phyloP scores from a whole-genome alignment of 2,113 vertebrate species.

The Platysternon megacephalum region DNA sequence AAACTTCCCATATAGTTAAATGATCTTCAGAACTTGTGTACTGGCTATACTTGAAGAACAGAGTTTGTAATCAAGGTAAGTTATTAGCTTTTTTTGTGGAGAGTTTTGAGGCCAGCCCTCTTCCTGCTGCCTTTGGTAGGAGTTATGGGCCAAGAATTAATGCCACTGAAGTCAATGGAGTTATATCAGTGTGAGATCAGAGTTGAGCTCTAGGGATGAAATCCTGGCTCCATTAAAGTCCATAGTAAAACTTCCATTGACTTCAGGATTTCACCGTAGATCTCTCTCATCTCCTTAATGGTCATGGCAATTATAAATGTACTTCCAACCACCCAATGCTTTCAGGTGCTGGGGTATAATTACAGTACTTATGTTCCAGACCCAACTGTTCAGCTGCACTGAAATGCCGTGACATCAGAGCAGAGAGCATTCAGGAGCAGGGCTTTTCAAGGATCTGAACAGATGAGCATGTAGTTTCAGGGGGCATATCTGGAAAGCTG shows the following conservation, averaged over 20 bases:
- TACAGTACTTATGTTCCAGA: constrained; percentile 19
- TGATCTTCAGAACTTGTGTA: neutral
- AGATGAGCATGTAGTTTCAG: constrained; percentile 24
- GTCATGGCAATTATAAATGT: neutral
- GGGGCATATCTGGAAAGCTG: neutral
- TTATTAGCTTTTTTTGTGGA: neutral
- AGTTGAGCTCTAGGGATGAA: neutral
- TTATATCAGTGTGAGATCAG: neutral
- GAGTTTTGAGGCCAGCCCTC: neutral
- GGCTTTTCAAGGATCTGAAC: neutral
- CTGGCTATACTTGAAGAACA: neutral
- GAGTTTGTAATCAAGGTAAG: neutral
- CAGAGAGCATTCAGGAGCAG: constrained; percentile 13
- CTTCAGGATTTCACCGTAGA: neutral
- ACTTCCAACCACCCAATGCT: constrained; percentile 6
- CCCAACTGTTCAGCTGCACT: constrained; percentile 37
- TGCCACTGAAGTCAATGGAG: rapidly evolving
- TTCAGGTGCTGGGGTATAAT: constrained; percentile 36
- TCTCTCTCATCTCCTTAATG: neutral
- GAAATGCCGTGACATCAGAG: constrained; percentile 43
- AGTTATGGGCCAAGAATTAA: rapidly evolving
- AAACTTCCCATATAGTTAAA: neutral
- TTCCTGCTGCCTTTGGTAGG: neutral
- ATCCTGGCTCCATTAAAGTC: neutral
- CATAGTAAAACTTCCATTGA: neutral